Base-by-base conservation (phyloP, 2,888 invertebrate genomes). In the Drosophila cracens region DNA sequence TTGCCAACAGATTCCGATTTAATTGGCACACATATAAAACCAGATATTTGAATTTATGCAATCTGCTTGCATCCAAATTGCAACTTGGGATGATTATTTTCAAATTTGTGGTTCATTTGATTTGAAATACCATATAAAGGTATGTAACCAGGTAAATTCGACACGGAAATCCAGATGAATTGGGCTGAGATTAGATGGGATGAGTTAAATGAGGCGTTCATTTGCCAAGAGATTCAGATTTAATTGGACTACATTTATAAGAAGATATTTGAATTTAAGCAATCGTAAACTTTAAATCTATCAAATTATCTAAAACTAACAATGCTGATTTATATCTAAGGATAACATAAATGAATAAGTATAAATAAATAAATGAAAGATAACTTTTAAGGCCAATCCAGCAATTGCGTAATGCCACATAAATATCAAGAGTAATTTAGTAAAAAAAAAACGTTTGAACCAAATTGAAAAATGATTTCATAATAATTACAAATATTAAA, bases 11-110 rank as follows among this genome's bases (percentile, higher is more conserved):
- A 70, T 63, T 40, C 25, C 38, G 58, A 43, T 51, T 70, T 77
- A 79, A 77, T 77, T 79, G 77, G 79, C 40, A 52, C 58, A 70
- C 70, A 79, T 51, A 53, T 34, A 63, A 66, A 70, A 43, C 40
- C 40, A 59, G 38, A 74, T 59, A 69, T 69, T 74, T 38, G 36
- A 34, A 33, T 67, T 56, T 68, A 74, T 64, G 59, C 69, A 74
- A 75, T 60, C 38, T 53, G 29, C 51, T 49, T 56, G 49, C n/a
- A 48, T 27, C 21, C 57, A 57, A 57, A 43, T 43, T 43, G 18
- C 16, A 11, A 16, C 31, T 21, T 18, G 29, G 13, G 31, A 62
- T 38, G 31, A 79, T 74, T 62, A 65, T 65, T 40, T 64, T 49
- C 56, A 61, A 57, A 68, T 74, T 79, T 78, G 68, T 40, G 67